These are phyloP conservation scores for Lumbricus terrestris DNA, from an alignment of 2,888 invertebrate genomes.

Conservation along the genomic window DNA sequence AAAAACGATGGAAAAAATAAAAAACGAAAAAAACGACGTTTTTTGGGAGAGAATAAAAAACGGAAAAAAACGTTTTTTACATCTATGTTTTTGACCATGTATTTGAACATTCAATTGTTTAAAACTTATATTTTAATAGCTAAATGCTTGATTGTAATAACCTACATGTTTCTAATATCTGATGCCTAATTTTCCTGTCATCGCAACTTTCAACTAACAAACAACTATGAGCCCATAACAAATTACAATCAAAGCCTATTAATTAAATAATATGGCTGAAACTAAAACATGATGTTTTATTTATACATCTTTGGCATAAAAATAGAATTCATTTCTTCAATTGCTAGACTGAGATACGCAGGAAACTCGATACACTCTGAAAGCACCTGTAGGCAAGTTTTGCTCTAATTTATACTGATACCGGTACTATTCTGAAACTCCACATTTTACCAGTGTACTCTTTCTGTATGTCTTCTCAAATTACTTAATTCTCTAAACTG, in stretches of 20 bases:
- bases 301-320: background rate
- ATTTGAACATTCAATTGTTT: background rate
- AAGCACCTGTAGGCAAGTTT: background rate
- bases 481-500: constrained; percentile 29
- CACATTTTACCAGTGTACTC: constrained; percentile 12
- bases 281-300: background rate
- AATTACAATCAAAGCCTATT: background rate
- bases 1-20: too few relatives aligned
- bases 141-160: too few relatives aligned
- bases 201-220: background rate
- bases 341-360: background rate
- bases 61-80: too few relatives aligned
- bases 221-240: background rate
- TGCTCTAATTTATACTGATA: background rate
- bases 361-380: background rate
- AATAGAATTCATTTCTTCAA: background rate
- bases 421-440: background rate
- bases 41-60: too few relatives aligned
- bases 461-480: constrained; percentile 27
- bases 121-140: too few relatives aligned
- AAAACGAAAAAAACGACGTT: too few relatives aligned
- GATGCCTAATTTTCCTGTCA: background rate
- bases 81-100: background rate
- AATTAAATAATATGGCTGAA: background rate
- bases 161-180: background rate